phyloP scores from a whole-genome alignment of 1,140 invertebrate species.

The Lepidotrigona ventralis region DNA sequence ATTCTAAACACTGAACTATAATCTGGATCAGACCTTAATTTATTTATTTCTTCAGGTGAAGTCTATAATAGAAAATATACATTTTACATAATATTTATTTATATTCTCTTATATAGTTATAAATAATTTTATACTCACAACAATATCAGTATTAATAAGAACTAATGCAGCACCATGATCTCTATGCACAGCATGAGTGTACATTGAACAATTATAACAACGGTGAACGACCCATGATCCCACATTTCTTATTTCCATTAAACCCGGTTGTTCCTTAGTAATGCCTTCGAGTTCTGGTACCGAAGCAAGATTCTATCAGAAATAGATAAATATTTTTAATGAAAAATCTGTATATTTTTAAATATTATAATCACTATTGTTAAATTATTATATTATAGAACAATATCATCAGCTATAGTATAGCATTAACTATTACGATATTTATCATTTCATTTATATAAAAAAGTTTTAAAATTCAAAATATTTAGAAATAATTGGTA shows the following conservation, averaged over 20 bases:
- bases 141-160: slow-evolving; percentile 76
- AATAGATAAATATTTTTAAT: slow-evolving; percentile 21
- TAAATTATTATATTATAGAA: not conserved
- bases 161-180: slow-evolving; percentile 79
- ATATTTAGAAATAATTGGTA: not conserved
- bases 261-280: slow-evolving; percentile 77
- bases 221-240: slow-evolving; percentile 79
- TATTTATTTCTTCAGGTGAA: slow-evolving; percentile 71
- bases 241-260: slow-evolving; percentile 77
- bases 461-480: not conserved
- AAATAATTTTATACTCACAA: slow-evolving; percentile 73
- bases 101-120: not conserved
- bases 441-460: not conserved
- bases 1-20: slow-evolving; percentile 78
- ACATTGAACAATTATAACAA: slow-evolving; percentile 78
- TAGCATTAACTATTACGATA: not conserved
- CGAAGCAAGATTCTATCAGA: slow-evolving; percentile 73
- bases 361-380: not conserved
- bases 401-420: not conserved
- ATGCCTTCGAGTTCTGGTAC: slow-evolving; percentile 76
- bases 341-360: not conserved
- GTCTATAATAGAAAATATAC: slow-evolving; percentile 62
- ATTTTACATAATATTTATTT: not conserved
- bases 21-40: slow-evolving; percentile 70
- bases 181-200: slow-evolving; percentile 80